These are phyloP conservation scores for Manduca sexta DNA, from an alignment of 1,140 invertebrate species.

Conservation along the genomic window DNA sequence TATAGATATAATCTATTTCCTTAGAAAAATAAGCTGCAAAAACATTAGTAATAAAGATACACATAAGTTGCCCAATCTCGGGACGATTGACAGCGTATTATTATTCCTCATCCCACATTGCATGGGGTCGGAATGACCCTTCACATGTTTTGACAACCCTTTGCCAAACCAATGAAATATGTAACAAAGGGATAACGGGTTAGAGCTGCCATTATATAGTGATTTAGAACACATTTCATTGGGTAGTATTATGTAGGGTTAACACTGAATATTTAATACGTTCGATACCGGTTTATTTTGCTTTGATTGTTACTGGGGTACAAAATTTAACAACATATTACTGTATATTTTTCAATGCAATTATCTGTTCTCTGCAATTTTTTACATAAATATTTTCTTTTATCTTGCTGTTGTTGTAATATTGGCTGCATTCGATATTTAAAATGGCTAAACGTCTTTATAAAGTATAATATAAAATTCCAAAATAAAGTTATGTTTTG, in stretches of 20 bases:
- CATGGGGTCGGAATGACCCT: conserved; percentile 34
- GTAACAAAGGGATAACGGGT: conserved; percentile 53
- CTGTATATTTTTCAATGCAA: no score
- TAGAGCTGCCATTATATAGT: conserved; percentile 28
- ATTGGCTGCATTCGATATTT: no score
- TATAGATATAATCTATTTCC: no score
- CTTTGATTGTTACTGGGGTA: conserved; percentile 42
- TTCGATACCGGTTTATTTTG: conserved; percentile 18
- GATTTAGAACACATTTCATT: conserved; percentile 39
- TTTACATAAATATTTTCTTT: no score
- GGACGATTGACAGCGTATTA: conserved; percentile 21
- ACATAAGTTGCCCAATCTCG: background rate
- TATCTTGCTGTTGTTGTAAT: no score
- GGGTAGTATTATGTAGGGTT: conserved; percentile 15
- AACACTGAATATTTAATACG: conserved; percentile 48
- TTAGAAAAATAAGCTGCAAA: background rate
- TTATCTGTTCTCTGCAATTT: no score
- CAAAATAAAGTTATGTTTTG: no score
- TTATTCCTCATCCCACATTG: conserved; percentile 20
- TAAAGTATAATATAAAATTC: no score
- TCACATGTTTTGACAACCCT: conserved; percentile 34
- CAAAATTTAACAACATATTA: no score
- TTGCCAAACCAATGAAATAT: conserved; percentile 52
- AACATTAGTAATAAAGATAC: background rate
- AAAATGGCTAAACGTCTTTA: no score